These are phyloP conservation scores for Junonia oenone DNA, from an alignment of 2,888 invertebrate species.

Conservation along the genomic window DNA sequence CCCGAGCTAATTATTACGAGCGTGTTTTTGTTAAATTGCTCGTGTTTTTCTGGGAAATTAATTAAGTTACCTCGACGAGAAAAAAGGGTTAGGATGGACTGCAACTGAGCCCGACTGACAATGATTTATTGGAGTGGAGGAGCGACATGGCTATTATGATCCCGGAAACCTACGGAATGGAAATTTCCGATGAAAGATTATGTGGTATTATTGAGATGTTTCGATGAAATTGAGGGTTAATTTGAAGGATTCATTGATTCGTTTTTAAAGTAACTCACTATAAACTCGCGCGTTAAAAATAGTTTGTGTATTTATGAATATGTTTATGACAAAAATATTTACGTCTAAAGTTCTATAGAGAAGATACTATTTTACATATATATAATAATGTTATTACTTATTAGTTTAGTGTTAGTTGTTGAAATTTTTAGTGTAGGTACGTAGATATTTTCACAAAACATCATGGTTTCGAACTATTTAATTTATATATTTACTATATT, in stretches of 20 bases:
- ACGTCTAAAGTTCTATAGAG: no score
- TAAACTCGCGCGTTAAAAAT: no score
- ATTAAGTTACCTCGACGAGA: slow-evolving; percentile 36
- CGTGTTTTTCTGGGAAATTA: slow-evolving; percentile 32
- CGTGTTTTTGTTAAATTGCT: background rate
- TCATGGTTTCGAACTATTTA: no score
- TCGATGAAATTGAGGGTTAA: background rate
- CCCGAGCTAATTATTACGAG: background rate
- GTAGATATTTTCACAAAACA: no score
- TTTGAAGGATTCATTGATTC: background rate
- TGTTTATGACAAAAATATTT: no score
- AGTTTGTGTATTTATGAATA: no score
- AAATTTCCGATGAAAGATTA: slow-evolving; percentile 17
- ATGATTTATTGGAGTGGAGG: slow-evolving; percentile 35
- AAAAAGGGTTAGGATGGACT: slow-evolving; percentile 36
- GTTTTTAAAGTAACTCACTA: no score
- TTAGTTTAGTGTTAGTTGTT: no score
- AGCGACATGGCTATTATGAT: slow-evolving; percentile 12
- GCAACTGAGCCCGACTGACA: slow-evolving; percentile 39
- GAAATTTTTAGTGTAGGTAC: no score
- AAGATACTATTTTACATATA: no score
- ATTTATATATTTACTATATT: no score
- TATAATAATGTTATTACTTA: no score
- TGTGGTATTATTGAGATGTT: background rate
- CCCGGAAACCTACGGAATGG: slow-evolving; percentile 1